Conservation (phyloP, 2,113 vertebrate species). For the Tachycineta bicolor region DNA sequence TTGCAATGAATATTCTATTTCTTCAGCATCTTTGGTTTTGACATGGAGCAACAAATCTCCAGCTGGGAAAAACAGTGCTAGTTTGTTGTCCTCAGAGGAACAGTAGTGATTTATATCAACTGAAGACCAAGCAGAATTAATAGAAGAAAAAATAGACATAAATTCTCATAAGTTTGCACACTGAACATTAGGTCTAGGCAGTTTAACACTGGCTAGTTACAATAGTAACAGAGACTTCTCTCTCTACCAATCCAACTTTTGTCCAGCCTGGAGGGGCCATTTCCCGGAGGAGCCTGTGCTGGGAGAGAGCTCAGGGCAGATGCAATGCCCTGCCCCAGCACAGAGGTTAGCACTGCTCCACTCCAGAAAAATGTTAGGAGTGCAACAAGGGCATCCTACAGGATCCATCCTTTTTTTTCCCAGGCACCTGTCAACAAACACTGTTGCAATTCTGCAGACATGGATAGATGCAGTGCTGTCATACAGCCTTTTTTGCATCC, state of each 20-base stretch:
- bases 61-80: not conserved
- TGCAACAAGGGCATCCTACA: not conserved
- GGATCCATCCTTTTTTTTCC: not conserved
- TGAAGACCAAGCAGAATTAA: not conserved
- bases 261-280: not conserved
- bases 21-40: not conserved
- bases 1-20: constrained; percentile 14
- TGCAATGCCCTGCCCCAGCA: not conserved
- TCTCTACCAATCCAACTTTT: not conserved
- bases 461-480: not conserved
- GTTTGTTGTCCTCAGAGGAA: not conserved
- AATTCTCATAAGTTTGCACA: not conserved
- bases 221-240: not conserved
- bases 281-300: not conserved
- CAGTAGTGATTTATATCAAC: not conserved
- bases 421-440: not conserved
- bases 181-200: not conserved
- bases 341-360: not conserved
- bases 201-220: not conserved
- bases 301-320: not conserved
- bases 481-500: not conserved
- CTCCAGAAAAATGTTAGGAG: not conserved
- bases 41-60: not conserved
- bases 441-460: not conserved
- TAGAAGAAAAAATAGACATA: not conserved